Base-by-base conservation (phyloP, 1,140 invertebrate species). In the Drosophila obscura region DNA sequence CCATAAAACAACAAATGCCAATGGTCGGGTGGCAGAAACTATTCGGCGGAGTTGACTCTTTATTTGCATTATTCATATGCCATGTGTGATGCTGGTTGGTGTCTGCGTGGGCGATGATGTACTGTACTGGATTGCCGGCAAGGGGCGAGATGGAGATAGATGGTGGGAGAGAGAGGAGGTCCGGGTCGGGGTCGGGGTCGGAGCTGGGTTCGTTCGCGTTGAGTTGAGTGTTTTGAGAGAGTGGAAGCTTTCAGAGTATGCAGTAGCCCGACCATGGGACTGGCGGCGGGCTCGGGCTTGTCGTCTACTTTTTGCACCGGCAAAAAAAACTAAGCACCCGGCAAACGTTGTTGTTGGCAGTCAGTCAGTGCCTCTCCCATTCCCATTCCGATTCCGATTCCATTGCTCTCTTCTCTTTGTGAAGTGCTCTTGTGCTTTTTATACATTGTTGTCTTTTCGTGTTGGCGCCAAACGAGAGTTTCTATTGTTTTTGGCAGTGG, bases 291-390 rank as follows among this genome's bases (percentile, higher is more conserved):
- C 31, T 69, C 19, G 19, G 1, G 69, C 76, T 81, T 84, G 58
- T 74, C 64, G 61, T 62, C 56, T 53, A 56, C 41, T 49, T 77
- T 87, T 87, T 87, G 64, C 80, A 52, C 82, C 82, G 82, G 81
- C 74, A 73, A 61, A 82, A 82, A 76, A 81, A 79, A 77, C 82
- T 87, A 87, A 87, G 68, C 82, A 87, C 59, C 81, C 77, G 77
- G 81, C 81, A 77, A 85, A 84, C 75, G 62, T 78, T 76, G 75
- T 68, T 59, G 41, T 76, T 48, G 24, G 46, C 63, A 43, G 44
- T 7, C 31, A 9, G 31, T 31, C 31, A 31, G 31, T 48, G 26
- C n/a, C 28, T 52, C 7, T 15, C 16, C 41, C 19, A 13, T 19
- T 19, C 19, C 19, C 19, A 19, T 19, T 19, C 16, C 41, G 19